A percentile compares a stretch with the other conserved stretches of the same genome.
phyloP scores from a whole-genome alignment of 2,888 invertebrate species.

The Campoplex nolae region DNA sequence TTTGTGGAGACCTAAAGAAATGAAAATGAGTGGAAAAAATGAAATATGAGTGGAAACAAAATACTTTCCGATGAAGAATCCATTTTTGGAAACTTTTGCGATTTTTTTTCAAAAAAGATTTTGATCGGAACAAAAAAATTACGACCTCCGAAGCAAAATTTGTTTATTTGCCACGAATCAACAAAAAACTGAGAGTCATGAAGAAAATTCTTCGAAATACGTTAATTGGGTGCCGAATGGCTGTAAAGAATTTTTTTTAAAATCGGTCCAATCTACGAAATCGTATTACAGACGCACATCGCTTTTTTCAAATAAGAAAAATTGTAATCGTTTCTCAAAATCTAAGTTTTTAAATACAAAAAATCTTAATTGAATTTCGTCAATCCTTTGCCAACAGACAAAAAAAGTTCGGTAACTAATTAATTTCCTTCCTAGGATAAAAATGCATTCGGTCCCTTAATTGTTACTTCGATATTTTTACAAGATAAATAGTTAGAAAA shows the following conservation, averaged over 20 bases:
- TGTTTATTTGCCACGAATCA: too few species aligned
- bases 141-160: too few species aligned
- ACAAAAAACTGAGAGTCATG: too few species aligned
- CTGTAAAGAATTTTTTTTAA: too few species aligned
- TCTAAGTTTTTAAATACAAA: not conserved
- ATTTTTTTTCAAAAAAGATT: too few species aligned
- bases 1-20: not conserved
- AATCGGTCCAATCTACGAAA: too few species aligned
- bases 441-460: not conserved
- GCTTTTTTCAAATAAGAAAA: not conserved
- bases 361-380: not conserved
- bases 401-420: not conserved
- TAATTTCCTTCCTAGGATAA: not conserved
- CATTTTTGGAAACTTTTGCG: not conserved
- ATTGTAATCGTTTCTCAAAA: not conserved
- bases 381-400: not conserved
- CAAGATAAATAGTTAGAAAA: not conserved
- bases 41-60: not conserved
- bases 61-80: not conserved
- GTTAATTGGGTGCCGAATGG: too few species aligned
- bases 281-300: too few species aligned
- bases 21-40: not conserved
- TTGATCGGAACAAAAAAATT: too few species aligned
- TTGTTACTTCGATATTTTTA: not conserved
- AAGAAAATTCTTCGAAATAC: too few species aligned